phyloP scores from a whole-genome alignment of 2,113 vertebrate species.

The Ptilonorhynchus violaceus region DNA sequence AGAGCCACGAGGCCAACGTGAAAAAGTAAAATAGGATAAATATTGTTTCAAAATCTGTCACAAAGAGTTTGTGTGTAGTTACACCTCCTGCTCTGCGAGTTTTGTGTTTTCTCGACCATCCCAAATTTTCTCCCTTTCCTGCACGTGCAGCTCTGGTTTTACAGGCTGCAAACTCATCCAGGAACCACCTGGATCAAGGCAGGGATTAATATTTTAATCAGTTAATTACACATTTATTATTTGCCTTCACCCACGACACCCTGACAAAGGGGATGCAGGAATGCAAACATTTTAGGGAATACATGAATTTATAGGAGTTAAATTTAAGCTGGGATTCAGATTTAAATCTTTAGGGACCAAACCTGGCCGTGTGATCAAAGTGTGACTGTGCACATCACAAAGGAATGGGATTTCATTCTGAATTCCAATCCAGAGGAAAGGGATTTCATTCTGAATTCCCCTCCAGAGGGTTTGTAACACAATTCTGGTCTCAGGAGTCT shows the following conservation, averaged over 20 bases:
- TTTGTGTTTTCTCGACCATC: neutral
- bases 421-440: neutral
- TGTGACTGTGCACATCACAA: neutral
- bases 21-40: neutral
- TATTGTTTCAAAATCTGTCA: neutral
- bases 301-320: accelerated
- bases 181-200: neutral
- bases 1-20: neutral
- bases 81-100: neutral
- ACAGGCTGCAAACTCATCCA: neutral
- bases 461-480: accelerated
- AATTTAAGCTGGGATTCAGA: neutral
- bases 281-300: too few relatives aligned
- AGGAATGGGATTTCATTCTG: neutral
- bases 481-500: neutral
- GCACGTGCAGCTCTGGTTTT: neutral
- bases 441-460: neutral
- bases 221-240: neutral
- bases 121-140: neutral
- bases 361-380: accelerated
- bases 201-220: neutral
- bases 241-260: accelerated
- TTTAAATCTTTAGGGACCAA: neutral
- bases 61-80: neutral
- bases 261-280: neutral